Base-by-base conservation (phyloP, 2,888 invertebrate genomes). In the Parapristionchus giblindavisi region DNA sequence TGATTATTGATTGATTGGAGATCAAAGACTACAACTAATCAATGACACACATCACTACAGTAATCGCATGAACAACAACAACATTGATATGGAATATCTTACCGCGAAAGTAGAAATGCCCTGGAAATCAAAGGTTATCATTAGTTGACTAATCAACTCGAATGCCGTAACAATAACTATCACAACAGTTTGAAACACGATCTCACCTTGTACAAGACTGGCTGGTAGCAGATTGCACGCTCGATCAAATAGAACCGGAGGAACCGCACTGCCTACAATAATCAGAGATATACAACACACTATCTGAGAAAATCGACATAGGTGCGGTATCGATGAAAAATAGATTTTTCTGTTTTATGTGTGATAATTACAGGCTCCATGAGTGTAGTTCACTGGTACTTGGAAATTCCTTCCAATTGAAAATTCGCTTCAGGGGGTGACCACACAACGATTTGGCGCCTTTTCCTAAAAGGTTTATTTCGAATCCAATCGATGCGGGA, bases 211-310 rank as follows among this genome's bases (percentile, higher is more conserved):
- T 70, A 96, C 90, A 90, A 95, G 93, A 87, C 93, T 93, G 8
- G 93, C 92, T 3, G 96, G 95, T 79, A 97, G 90, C 76, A 96
- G 90, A 80, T 94, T 93, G 82, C 96, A 92, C 2, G 96, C 95
- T 82, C 94, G 92, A 89, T 98, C 97, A 21, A 95, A 93, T 75
- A 96, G 90, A 89, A 96, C 95, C 3, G 94, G 94, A 87, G 93
- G 94, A 75, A 96, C 91, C 0, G 95, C 93, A 48, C 94, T 95
- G 0, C 63, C n/a, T n/a, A n/a, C n/a, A n/a, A n/a, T n/a, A n/a
- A n/a, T n/a, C n/a, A n/a, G n/a, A n/a, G n/a, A n/a, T n/a, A n/a
- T n/a, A n/a, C n/a, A n/a, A n/a, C n/a, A n/a, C n/a, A n/a, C n/a
- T n/a, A n/a, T n/a, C n/a, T n/a, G n/a, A n/a, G n/a, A n/a, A n/a